Percentiles rank a stretch among this genome's conserved stretches.
phyloP scores from a whole-genome alignment of 2,797 vertebrate genomes.

The Bufotes viridis region DNA sequence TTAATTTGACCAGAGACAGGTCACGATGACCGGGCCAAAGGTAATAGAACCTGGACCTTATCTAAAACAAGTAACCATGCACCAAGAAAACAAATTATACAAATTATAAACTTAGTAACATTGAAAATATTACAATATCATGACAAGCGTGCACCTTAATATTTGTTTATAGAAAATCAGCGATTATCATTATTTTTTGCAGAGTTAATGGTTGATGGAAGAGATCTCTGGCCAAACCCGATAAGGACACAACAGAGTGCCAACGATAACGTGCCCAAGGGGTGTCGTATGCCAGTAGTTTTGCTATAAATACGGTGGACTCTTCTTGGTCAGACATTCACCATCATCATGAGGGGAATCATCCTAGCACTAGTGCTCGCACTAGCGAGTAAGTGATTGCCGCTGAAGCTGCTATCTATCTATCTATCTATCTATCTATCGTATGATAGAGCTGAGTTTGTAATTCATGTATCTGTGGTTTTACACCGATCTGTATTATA shows the following conservation, averaged over 20 bases:
- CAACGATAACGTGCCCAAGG: background rate
- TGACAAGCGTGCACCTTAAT: too few relatives aligned
- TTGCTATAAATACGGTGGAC: conserved; percentile 69
- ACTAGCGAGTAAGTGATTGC: conserved; percentile 68
- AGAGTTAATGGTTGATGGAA: conserved; percentile 23
- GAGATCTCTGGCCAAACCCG: background rate
- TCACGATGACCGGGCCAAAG: conserved; percentile 68
- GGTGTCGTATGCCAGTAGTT: background rate
- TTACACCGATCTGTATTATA: too few relatives aligned
- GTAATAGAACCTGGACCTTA: conserved; percentile 56
- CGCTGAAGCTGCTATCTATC: background rate
- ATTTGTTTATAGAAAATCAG: background rate
- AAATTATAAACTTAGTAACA: background rate
- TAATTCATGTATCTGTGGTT: too few relatives aligned
- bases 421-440: background rate
- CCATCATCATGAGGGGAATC: conserved; percentile 73
- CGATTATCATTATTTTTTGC: background rate
- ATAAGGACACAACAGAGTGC: conserved; percentile 13
- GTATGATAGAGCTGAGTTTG: too few relatives aligned
- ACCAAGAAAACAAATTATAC: background rate
- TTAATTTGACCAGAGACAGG: conserved; percentile 41
- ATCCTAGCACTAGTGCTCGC: conserved; percentile 65
- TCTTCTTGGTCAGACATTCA: conserved; percentile 61
- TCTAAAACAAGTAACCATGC: conserved; percentile 42
- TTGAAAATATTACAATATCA: background rate